Evolutionary conservation across 2,888 invertebrate species (phyloP), one percentile per base, ranked within the genome.

Genomic region (Aelia acuminata): DNA sequence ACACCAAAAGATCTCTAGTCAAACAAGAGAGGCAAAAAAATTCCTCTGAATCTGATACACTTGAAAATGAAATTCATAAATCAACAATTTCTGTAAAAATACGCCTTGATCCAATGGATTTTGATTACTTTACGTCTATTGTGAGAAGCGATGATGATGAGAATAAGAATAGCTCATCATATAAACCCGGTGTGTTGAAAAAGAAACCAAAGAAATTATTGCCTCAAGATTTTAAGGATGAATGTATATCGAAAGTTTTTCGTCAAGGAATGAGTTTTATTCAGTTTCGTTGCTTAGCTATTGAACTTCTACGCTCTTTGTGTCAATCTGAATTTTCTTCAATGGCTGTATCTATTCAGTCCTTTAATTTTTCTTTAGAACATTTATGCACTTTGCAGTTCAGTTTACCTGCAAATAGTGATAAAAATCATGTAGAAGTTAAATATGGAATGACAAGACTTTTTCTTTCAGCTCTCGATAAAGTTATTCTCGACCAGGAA

Each of bases 361-460:
- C 88, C 47, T 89, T 95, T 0, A 94, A 94, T 91, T 95, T 95
- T 90, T 93, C 95, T 0, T 90, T 95, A 53, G 93, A 94, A 87
- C 94, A 94, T 88, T 91, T 95, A 0, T 95, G 95, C 91, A 92
- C 94, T 0, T 91, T 95, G 20, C 94, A 95, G 90, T 95, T 95
- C 91, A 94, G 93, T 3, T 93, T 94, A 13, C 85, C 87, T 5
- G 53, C 87, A 2, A 92, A 92, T 43, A 91, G 91, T 31, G 90
- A 91, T 47, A 92, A 93, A 80, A 92, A 92, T 35, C 91, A 94
- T 90, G 93, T 94, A 0, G 92, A 92, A 13, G 92, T 94, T 4
- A 94, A 95, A 91, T 93, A 94, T 0, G 93, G 94, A 0, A 91
- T 94, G 39, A 94, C 94, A 0, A 94, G 94, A 90, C 92, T 95